Evolutionary conservation across 1,140 invertebrate species (phyloP).

Genomic region (Bombus superbus): DNA sequence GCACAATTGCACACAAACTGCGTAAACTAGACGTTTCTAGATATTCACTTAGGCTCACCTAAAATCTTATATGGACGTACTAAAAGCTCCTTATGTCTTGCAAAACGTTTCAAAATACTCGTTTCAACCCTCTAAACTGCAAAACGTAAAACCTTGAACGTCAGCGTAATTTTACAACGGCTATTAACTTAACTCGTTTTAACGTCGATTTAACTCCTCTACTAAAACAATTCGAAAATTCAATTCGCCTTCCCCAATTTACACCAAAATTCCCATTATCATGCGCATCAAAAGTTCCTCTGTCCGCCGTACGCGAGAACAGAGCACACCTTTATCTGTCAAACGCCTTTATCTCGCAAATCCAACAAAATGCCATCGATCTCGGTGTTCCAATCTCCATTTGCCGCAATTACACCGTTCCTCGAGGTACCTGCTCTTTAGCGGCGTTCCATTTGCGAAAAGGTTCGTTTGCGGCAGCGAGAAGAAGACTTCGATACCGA

Average conservation of each 20-base stretch:
- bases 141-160: neutral
- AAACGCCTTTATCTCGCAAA: neutral
- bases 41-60: no score
- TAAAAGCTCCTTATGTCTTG: no score
- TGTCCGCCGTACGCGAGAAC: neutral
- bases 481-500: neutral
- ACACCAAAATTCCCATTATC: neutral
- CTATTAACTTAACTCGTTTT: neutral
- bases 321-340: neutral
- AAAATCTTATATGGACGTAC: no score
- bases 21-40: neutral
- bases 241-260: neutral
- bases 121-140: neutral
- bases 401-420: constrained; percentile 6
- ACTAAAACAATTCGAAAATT: neutral
- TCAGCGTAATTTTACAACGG: no score
- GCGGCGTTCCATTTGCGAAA: neutral
- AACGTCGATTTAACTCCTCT: neutral
- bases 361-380: neutral
- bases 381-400: neutral
- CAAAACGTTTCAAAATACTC: no score
- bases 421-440: neutral
- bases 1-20: neutral
- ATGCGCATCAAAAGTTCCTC: no score
- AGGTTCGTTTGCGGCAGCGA: neutral